phyloP scores from a whole-genome alignment of 2,888 invertebrate genomes.

The Agapetus fuscipes region DNA sequence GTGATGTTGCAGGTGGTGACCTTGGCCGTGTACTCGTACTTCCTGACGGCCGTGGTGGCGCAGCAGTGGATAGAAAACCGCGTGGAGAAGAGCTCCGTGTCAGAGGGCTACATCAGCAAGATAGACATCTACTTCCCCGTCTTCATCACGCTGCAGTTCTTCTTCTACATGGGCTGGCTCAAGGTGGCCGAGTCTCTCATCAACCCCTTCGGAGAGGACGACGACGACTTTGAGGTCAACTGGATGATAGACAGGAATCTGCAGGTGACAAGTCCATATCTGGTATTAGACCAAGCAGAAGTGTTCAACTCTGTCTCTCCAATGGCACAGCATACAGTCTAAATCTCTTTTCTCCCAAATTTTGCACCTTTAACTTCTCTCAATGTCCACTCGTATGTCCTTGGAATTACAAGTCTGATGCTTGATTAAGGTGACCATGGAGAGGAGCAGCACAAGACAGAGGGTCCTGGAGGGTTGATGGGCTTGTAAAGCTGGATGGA shows the following conservation, averaged over 20 bases:
- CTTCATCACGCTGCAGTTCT: conserved; percentile 81
- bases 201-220: conserved; percentile 88
- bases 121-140: conserved; percentile 85
- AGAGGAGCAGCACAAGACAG: no score
- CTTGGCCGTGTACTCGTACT: conserved; percentile 85
- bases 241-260: conserved; percentile 89
- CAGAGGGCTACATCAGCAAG: conserved; percentile 40
- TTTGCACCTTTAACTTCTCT: no score
- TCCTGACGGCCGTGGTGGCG: conserved; percentile 79
- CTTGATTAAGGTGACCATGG: no score
- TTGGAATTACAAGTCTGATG: no score
- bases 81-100: conserved; percentile 23
- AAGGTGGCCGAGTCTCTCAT: conserved; percentile 87
- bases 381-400: no score
- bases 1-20: conserved; percentile 85
- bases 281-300: no score
- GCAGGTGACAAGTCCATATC: no score
- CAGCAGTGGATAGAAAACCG: conserved; percentile 74
- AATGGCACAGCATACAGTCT: neutral
- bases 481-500: no score
- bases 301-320: no score
- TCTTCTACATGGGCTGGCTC: conserved; percentile 84
- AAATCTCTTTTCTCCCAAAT: no score
- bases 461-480: no score
- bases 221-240: conserved; percentile 86